These are phyloP conservation scores for Protosalanx chinensis DNA, from an alignment of 2,797 vertebrate genomes.

Conservation along the genomic window DNA sequence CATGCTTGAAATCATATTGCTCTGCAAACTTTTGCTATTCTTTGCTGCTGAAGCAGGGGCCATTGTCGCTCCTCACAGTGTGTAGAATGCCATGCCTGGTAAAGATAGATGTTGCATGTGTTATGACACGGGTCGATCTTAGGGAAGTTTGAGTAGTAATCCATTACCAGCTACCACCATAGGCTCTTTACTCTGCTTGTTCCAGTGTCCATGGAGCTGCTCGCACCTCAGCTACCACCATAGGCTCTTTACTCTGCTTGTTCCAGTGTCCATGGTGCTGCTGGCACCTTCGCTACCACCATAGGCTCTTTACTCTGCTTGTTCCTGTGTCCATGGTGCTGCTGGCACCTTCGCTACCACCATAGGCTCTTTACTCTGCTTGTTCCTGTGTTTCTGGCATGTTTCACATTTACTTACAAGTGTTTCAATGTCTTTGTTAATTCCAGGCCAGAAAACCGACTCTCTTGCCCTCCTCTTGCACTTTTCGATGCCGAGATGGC, in stretches of 20 bases:
- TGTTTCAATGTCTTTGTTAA: conserved; percentile 19
- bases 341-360: conserved; percentile 3
- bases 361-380: conserved; percentile 20
- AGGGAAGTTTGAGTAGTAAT: no score
- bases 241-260: no score
- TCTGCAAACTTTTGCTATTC: conserved; percentile 39
- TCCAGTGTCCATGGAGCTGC: no score
- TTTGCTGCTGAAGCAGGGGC: conserved; percentile 38
- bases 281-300: conserved; percentile 7
- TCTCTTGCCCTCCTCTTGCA: conserved; percentile 9
- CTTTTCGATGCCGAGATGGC: conserved; percentile 19
- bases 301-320: conserved; percentile 15
- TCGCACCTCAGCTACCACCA: no score
- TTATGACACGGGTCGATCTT: background rate
- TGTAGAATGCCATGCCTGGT: conserved; percentile 30
- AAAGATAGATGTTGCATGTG: conserved; percentile 39
- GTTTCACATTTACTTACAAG: conserved; percentile 29
- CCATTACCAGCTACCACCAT: no score
- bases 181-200: no score
- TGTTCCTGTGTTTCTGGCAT: conserved; percentile 27
- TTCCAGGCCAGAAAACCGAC: conserved; percentile 7
- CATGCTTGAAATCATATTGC: conserved; percentile 38
- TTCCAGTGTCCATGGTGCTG: no score
- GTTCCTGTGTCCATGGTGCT: conserved; percentile 8
- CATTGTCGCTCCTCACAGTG: conserved; percentile 37